Percentiles rank a stretch among this genome's conserved stretches.
Evolutionary conservation across 2,797 vertebrate genomes (phyloP).

Genomic region (Enteromius argenteus): DNA sequence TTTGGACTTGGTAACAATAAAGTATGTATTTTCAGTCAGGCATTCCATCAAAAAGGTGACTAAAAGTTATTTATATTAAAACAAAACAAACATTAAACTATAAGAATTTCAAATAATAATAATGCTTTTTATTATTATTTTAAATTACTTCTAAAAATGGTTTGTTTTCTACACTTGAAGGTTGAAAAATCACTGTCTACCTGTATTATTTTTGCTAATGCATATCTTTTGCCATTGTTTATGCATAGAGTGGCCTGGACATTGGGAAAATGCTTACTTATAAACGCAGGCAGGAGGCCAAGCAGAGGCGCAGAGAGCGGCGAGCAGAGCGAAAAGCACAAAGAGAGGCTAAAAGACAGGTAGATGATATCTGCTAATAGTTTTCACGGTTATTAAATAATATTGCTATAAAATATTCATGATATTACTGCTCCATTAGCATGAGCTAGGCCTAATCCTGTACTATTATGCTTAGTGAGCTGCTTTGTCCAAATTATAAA

Average conservation of each 20-base stretch:
- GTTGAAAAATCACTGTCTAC: not conserved
- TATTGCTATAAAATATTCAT: not conserved
- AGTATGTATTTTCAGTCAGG: not conserved
- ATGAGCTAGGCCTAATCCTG: not conserved
- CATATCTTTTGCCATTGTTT: conserved; percentile 16
- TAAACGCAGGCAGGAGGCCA: conserved; percentile 89
- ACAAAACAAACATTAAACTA: not conserved
- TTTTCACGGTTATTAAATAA: conserved; percentile 12
- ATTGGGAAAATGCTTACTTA: conserved; percentile 88
- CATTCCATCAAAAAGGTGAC: not conserved
- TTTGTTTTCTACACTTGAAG: not conserved
- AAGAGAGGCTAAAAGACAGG: conserved; percentile 80
- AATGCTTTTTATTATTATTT: too few relatives aligned
- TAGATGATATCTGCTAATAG: conserved; percentile 48
- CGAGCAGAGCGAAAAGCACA: conserved; percentile 80
- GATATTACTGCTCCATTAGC: not conserved
- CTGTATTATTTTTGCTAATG: not conserved
- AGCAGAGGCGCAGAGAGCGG: conserved; percentile 79
- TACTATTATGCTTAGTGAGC: not conserved
- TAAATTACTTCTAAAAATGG: not conserved
- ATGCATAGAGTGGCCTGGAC: conserved; percentile 85
- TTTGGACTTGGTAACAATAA: not conserved
- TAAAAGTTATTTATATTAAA: not conserved
- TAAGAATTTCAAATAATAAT: not conserved
- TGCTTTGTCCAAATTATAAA: not conserved